Percentiles rank a stretch among this genome's conserved stretches.
Evolutionary conservation across 1,140 invertebrate genomes (phyloP).

Genomic region (Zeugodacus cucurbitae): DNA sequence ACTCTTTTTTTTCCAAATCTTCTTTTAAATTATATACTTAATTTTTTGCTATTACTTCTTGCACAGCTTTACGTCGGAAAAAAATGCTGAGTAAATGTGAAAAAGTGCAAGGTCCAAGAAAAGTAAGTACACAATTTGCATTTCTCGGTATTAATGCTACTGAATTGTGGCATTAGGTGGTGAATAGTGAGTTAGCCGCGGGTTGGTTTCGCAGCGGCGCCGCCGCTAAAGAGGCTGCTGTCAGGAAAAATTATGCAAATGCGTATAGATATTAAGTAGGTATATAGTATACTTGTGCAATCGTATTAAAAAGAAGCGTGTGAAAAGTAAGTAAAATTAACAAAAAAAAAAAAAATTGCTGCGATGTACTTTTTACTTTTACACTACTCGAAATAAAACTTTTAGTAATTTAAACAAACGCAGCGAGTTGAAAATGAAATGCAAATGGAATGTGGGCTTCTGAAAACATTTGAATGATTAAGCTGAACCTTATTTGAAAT

Average conservation of each 20-base stretch:
- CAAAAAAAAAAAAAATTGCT: neutral
- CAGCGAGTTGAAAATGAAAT: too few species aligned
- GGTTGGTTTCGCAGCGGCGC: neutral
- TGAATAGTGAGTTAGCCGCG: neutral
- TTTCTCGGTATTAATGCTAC: neutral
- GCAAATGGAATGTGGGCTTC: too few species aligned
- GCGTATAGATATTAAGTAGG: neutral
- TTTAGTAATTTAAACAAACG: too few species aligned
- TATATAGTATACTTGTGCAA: neutral
- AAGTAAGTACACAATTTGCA: neutral
- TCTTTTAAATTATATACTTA: neutral
- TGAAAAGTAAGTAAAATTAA: neutral
- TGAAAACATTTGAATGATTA: too few species aligned
- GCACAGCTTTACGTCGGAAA: neutral
- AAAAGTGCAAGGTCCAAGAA: neutral
- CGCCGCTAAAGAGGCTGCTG: neutral
- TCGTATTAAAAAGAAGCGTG: neutral
- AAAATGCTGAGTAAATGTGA: neutral
- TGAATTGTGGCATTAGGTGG: neutral
- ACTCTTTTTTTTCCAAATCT: too few species aligned
- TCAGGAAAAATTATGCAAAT: slow-evolving; percentile 15
- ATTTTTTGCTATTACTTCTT: neutral
- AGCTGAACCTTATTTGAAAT: too few species aligned
- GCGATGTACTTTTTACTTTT: too few species aligned
- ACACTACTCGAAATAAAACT: too few species aligned